phyloP scores from a whole-genome alignment of 1,140 invertebrate species.

The Pentalonia nigronervosa region DNA sequence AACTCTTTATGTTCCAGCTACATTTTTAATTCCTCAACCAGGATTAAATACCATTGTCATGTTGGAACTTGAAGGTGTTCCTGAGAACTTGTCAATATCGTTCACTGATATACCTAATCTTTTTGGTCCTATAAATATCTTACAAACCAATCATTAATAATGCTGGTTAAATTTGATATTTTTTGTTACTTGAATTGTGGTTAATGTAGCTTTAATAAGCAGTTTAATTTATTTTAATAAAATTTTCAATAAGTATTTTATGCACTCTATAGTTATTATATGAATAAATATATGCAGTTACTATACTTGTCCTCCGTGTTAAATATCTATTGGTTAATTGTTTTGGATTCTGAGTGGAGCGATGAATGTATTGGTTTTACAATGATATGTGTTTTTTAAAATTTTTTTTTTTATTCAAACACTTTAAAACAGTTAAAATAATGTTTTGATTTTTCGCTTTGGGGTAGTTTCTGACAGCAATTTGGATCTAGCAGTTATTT shows the following conservation, averaged over 20 bases:
- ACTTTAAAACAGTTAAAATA: too few relatives aligned
- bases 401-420: too few relatives aligned
- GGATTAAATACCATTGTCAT: conserved; percentile 52
- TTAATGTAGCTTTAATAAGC: background rate
- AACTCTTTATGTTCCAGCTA: conserved; percentile 75
- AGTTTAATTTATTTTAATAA: background rate
- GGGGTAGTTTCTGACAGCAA: too few relatives aligned
- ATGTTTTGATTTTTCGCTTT: too few relatives aligned
- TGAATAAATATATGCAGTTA: background rate
- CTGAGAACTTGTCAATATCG: conserved; percentile 9
- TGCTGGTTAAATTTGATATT: background rate
- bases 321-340: background rate
- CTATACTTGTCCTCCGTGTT: background rate
- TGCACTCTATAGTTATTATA: background rate
- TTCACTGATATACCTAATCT: conserved; percentile 20
- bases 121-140: background rate
- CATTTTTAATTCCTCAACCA: conserved; percentile 51
- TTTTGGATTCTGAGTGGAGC: background rate
- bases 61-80: conserved; percentile 57
- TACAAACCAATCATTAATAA: background rate
- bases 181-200: background rate
- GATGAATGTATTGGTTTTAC: too few relatives aligned
- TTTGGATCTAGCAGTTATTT: too few relatives aligned
- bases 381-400: too few relatives aligned
- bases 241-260: background rate